phyloP scores from a whole-genome alignment of 1,140 invertebrate species.

The Meloidogyne hapla region DNA sequence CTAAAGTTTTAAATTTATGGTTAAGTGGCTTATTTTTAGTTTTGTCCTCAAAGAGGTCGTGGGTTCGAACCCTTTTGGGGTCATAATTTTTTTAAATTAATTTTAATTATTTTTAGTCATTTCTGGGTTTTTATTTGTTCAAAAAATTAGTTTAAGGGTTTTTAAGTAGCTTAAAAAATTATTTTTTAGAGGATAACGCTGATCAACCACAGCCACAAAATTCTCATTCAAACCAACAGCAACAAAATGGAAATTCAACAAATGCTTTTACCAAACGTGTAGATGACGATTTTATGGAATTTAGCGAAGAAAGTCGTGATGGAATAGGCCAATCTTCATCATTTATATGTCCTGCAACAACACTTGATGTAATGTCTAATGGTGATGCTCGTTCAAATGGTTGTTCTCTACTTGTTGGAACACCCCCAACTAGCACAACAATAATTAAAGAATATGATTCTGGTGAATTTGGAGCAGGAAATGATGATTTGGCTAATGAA shows the following conservation, averaged over 20 bases:
- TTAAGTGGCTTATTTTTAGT: neutral
- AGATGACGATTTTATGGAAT: conserved; percentile 21
- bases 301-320: conserved; percentile 1
- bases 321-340: neutral
- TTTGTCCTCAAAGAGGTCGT: neutral
- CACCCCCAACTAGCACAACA: conserved; percentile 39
- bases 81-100: too few relatives aligned
- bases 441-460: conserved; percentile 27
- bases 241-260: conserved; percentile 4
- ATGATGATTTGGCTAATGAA: neutral
- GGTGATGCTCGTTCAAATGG: conserved; percentile 14
- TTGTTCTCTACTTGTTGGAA: conserved; percentile 25
- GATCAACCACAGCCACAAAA: conserved; percentile 2
- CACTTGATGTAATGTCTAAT: conserved; percentile 17
- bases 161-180: too few relatives aligned
- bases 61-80: too few relatives aligned
- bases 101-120: too few relatives aligned
- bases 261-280: neutral
- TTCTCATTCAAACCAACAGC: neutral
- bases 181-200: conserved; percentile 41
- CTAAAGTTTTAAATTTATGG: too few relatives aligned
- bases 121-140: too few relatives aligned
- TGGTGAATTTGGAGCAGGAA: neutral
- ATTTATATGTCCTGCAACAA: neutral
- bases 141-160: too few relatives aligned